Percentiles rank a stretch among this genome's conserved stretches.
These are phyloP conservation scores for Puffinus mauretanicus DNA, from an alignment of 2,113 vertebrate species.

Conservation along the genomic window DNA sequence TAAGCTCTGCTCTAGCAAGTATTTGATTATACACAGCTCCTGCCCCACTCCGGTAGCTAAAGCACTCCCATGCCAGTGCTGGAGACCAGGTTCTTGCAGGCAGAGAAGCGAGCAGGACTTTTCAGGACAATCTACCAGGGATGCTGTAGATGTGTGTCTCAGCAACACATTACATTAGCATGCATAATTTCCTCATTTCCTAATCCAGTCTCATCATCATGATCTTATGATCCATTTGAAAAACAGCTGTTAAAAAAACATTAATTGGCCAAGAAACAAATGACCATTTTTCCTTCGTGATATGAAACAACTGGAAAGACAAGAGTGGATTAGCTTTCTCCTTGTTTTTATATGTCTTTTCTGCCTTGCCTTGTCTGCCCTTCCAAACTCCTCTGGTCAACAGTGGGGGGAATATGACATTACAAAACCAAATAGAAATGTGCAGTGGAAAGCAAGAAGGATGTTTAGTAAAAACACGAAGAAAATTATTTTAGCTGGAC, in stretches of 20 bases:
- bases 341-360: background rate
- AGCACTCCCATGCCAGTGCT: background rate
- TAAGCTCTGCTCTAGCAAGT: background rate
- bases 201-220: background rate
- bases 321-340: background rate
- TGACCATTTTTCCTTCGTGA: background rate
- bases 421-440: background rate
- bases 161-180: background rate
- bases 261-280: background rate
- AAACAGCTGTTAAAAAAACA: background rate
- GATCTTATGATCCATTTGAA: background rate
- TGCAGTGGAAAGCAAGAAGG: background rate
- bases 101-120: background rate
- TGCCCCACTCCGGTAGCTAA: background rate
- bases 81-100: background rate
- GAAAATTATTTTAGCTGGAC: background rate
- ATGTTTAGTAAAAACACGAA: background rate
- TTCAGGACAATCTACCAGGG: background rate
- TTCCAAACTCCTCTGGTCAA: background rate
- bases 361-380: background rate
- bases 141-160: background rate
- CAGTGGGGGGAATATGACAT: background rate
- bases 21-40: background rate
- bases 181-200: background rate
- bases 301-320: background rate